These are phyloP conservation scores for Battus philenor DNA, from an alignment of 1,140 invertebrate species.

Conservation along the genomic window DNA sequence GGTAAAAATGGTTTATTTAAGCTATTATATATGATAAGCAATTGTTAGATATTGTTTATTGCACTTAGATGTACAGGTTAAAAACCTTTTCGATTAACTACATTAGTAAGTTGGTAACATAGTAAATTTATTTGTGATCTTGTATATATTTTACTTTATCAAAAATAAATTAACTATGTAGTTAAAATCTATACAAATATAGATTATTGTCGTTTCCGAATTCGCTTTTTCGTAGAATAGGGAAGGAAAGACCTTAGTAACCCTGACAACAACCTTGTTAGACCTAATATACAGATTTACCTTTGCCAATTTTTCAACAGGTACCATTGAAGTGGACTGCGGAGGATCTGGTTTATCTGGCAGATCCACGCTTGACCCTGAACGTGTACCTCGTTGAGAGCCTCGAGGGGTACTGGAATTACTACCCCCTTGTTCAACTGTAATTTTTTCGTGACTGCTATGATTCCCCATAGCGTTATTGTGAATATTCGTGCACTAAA, in stretches of 20 bases:
- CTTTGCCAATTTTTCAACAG: constrained; percentile 83
- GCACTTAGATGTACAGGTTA: no score
- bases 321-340: constrained; percentile 77
- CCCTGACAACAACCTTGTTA: constrained; percentile 21
- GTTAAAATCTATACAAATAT: no score
- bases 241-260: constrained; percentile 19
- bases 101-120: no score
- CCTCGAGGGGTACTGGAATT: constrained; percentile 59
- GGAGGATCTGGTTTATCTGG: constrained; percentile 68
- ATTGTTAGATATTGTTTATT: no score
- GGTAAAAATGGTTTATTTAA: no score
- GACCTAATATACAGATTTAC: constrained; percentile 50
- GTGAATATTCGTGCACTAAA: no score
- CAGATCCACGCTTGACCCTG: constrained; percentile 78
- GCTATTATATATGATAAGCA: no score
- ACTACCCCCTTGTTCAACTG: constrained; percentile 44
- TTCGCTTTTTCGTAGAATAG: background rate
- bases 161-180: background rate
- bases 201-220: no score
- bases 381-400: constrained; percentile 72
- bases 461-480: constrained; percentile 74
- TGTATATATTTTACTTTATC: no score
- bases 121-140: no score
- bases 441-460: constrained; percentile 52
- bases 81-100: no score